phyloP scores from a whole-genome alignment of 1,140 invertebrate genomes.

The Papilio dardanus region DNA sequence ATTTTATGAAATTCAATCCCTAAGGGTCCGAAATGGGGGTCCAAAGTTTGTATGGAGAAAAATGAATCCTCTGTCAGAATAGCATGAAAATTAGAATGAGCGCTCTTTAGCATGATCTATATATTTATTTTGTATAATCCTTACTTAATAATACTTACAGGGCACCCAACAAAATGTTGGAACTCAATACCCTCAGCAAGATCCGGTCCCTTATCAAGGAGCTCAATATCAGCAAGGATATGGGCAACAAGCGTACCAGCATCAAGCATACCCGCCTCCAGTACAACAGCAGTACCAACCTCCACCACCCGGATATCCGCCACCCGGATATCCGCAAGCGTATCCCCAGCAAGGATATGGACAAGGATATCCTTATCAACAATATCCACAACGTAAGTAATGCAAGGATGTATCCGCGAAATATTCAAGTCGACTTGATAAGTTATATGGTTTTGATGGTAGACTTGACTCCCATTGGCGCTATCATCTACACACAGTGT shows the following conservation, averaged over 20 bases:
- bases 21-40: too few species aligned
- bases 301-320: conserved; percentile 28
- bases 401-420: too few species aligned
- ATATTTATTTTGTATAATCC: too few species aligned
- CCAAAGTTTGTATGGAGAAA: too few species aligned
- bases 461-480: too few species aligned
- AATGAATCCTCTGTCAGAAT: too few species aligned
- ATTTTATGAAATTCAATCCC: too few species aligned
- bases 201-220: not conserved
- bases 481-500: too few species aligned
- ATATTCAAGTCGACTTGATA: too few species aligned
- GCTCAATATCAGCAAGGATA: conserved; percentile 33
- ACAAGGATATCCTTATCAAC: conserved; percentile 15
- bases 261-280: conserved; percentile 41
- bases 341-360: conserved; percentile 20
- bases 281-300: conserved; percentile 25
- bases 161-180: not conserved
- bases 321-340: conserved; percentile 32
- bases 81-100: too few species aligned
- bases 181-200: not conserved
- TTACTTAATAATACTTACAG: not conserved
- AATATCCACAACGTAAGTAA: conserved; percentile 1
- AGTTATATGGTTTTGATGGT: too few species aligned
- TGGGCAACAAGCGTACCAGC: conserved; percentile 38
- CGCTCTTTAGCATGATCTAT: too few species aligned